Percentiles rank a stretch among this genome's conserved stretches.
phyloP scores from a whole-genome alignment of 2,888 invertebrate species.

The Uloborus plumipes region DNA sequence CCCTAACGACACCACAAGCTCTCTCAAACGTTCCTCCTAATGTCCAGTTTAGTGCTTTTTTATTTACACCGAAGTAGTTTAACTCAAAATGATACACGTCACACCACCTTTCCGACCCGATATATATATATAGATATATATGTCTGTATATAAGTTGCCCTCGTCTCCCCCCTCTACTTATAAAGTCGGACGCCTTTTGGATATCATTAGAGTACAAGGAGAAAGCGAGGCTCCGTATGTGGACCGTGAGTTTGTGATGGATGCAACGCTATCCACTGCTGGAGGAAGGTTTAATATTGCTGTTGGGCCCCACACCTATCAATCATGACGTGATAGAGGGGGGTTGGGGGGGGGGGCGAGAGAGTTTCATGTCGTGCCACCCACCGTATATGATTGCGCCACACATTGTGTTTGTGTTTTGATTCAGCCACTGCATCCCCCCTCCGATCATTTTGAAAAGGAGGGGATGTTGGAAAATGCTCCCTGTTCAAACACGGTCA shows the following conservation, averaged over 20 bases:
- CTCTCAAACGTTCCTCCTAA: slow-evolving; percentile 55
- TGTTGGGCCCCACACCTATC: slow-evolving; percentile 51
- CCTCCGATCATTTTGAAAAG: background rate
- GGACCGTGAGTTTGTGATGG: slow-evolving; percentile 42
- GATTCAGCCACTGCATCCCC: slow-evolving; percentile 18
- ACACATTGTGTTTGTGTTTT: slow-evolving; percentile 63
- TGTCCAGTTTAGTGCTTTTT: slow-evolving; percentile 64
- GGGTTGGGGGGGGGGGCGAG: background rate
- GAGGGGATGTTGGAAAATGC: background rate
- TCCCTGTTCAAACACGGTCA: slow-evolving; percentile 42
- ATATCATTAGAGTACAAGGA: slow-evolving; percentile 51
- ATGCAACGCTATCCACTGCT: slow-evolving; percentile 32
- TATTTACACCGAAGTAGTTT: slow-evolving; percentile 64
- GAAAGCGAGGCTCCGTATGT: slow-evolving; percentile 24
- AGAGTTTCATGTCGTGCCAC: slow-evolving; percentile 14
- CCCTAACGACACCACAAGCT: slow-evolving; percentile 43
- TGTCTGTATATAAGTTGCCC: background rate
- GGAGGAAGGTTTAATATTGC: slow-evolving; percentile 63
- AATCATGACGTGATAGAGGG: slow-evolving; percentile 51
- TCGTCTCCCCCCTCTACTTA: slow-evolving; percentile 19
- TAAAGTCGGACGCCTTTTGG: slow-evolving; percentile 56
- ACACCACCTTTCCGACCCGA: slow-evolving; percentile 13
- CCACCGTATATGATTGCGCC: slow-evolving; percentile 58
- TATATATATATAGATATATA: slow-evolving; percentile 42
- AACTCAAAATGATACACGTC: slow-evolving; percentile 62